These are phyloP conservation scores for Tanytarsus gracilentus DNA, from an alignment of 2,888 invertebrate genomes.

Conservation along the genomic window DNA sequence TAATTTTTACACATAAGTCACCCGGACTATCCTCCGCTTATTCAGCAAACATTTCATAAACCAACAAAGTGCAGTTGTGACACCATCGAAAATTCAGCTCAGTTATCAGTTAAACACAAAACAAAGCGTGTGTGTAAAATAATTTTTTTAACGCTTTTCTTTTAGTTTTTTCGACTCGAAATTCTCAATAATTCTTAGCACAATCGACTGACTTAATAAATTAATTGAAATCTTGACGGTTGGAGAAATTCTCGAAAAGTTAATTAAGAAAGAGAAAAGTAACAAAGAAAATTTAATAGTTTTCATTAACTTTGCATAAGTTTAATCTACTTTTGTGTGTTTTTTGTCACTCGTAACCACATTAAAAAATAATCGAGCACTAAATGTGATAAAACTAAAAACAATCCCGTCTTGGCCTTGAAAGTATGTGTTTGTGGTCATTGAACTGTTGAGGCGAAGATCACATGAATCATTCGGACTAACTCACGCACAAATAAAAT, in stretches of 20 bases:
- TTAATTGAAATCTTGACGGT: too few relatives aligned
- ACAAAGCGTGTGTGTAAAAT: slow-evolving; percentile 3
- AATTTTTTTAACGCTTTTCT: slow-evolving; percentile 1
- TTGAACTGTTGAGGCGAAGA: background rate
- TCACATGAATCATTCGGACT: background rate
- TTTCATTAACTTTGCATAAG: too few relatives aligned
- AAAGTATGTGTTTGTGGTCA: background rate
- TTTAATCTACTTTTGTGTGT: too few relatives aligned
- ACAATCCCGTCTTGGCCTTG: background rate
- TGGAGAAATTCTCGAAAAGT: too few relatives aligned
- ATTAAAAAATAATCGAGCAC: background rate
- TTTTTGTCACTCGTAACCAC: too few relatives aligned
- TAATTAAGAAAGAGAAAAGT: too few relatives aligned
- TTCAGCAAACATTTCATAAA: background rate
- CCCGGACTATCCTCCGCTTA: too few relatives aligned
- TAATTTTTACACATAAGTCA: too few relatives aligned
- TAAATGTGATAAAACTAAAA: background rate
- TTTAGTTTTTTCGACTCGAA: background rate
- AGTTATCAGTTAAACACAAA: background rate
- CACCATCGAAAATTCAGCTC: background rate
- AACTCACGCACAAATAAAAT: background rate
- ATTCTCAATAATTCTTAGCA: too few relatives aligned
- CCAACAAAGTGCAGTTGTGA: background rate
- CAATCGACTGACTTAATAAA: too few relatives aligned
- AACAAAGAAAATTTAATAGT: too few relatives aligned